Conservation (phyloP, 2,888 invertebrate genomes). For the Phoenoteleia sp. region DNA sequence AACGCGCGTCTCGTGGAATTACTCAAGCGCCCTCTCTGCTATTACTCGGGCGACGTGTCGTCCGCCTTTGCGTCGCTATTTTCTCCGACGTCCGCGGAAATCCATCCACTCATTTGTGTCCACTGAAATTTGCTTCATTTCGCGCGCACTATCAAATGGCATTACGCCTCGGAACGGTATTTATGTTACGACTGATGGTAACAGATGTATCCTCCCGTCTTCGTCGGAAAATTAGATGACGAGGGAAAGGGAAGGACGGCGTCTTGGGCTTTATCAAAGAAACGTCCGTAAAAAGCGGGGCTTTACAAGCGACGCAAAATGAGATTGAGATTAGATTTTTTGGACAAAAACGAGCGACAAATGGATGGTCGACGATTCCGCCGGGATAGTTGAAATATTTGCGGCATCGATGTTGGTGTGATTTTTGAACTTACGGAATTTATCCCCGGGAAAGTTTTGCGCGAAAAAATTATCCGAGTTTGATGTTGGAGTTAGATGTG, state of each 20-base stretch:
- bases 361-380: conserved; percentile 17
- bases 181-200: conserved; percentile 35
- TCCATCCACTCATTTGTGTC: conserved; percentile 47
- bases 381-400: conserved; percentile 44
- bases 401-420: conserved; percentile 29
- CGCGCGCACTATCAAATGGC: conserved; percentile 16
- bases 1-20: conserved; percentile 30
- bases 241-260: background rate
- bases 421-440: conserved; percentile 42
- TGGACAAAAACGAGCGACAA: background rate
- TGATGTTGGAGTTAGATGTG: background rate
- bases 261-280: conserved; percentile 37
- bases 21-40: conserved; percentile 37
- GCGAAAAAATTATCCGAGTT: background rate
- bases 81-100: conserved; percentile 32
- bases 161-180: conserved; percentile 21
- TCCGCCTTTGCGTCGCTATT: conserved; percentile 39
- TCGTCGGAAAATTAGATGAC: background rate
- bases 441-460: conserved; percentile 31
- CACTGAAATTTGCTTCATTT: conserved; percentile 39
- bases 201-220: conserved; percentile 47
- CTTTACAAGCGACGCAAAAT: conserved; percentile 40
- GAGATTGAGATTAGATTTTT: conserved; percentile 61
- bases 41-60: conserved; percentile 46
- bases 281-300: conserved; percentile 29